phyloP scores from a whole-genome alignment of 1,140 invertebrate species.

The roundworm (Caenorhabditis elegans) region DNA sequence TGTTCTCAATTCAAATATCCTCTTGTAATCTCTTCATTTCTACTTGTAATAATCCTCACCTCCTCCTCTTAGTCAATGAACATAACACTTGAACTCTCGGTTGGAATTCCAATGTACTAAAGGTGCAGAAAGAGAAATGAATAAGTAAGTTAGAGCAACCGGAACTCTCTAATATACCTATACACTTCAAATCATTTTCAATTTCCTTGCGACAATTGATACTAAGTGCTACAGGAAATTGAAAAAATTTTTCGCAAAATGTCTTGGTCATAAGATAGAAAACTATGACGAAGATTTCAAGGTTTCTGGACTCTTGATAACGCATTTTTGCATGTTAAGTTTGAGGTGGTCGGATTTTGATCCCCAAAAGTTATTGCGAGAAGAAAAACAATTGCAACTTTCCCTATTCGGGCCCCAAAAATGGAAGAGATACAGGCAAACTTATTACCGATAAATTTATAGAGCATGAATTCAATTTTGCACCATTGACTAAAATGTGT shows the following conservation, averaged over 20 bases:
- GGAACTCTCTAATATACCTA: background rate
- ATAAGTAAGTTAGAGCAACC: background rate
- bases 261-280: background rate
- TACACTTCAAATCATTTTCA: background rate
- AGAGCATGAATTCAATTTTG: too few relatives aligned
- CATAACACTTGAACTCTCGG: constrained; percentile 16
- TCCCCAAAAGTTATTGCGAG: too few relatives aligned
- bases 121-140: background rate
- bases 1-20: background rate
- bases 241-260: background rate
- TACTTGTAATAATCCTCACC: background rate
- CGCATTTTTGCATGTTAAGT: too few relatives aligned
- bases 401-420: too few relatives aligned
- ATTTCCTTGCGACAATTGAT: background rate
- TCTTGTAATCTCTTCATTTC: background rate
- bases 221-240: background rate
- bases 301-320: background rate
- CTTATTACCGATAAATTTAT: too few relatives aligned
- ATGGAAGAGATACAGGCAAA: too few relatives aligned
- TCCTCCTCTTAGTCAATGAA: background rate
- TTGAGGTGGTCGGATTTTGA: too few relatives aligned
- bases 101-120: background rate
- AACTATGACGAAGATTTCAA: background rate
- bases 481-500: too few relatives aligned
- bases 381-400: too few relatives aligned